A percentile compares a stretch with the other conserved stretches of the same genome.
Conservation (phyloP, 1,140 invertebrate species). For the Eurytemora carolleeae region DNA sequence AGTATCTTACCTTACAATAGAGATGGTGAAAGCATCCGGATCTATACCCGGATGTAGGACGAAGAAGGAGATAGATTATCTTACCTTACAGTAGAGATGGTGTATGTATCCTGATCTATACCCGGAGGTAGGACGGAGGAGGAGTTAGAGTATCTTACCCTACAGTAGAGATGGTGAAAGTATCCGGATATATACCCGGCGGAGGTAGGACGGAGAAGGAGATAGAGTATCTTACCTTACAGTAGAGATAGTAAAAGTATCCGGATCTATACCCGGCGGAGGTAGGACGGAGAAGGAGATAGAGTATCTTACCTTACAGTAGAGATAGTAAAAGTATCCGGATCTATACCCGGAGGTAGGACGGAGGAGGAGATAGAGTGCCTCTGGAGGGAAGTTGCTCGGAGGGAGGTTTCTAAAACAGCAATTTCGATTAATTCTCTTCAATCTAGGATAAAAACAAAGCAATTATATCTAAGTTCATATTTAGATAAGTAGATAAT, state of each 20-base stretch:
- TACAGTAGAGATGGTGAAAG: neutral
- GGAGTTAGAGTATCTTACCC: no score
- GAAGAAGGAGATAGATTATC: no score
- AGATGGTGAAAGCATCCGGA: no score
- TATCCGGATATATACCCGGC: neutral
- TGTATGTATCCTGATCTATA: neutral
- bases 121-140: neutral
- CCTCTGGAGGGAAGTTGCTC: no score
- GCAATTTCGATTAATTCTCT: no score
- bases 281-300: neutral
- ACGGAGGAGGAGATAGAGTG: neutral
- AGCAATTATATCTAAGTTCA: no score
- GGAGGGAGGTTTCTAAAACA: no score
- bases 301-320: neutral
- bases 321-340: neutral
- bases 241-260: neutral
- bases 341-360: neutral
- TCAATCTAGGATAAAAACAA: no score
- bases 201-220: neutral
- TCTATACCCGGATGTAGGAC: no score
- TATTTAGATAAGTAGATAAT: no score
- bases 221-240: neutral
- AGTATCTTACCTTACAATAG: no score
- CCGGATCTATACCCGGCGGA: neutral
- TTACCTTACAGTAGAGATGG: neutral